These are phyloP conservation scores for Proterorhinus semilunaris DNA, from an alignment of 2,113 vertebrate genomes.

Conservation along the genomic window DNA sequence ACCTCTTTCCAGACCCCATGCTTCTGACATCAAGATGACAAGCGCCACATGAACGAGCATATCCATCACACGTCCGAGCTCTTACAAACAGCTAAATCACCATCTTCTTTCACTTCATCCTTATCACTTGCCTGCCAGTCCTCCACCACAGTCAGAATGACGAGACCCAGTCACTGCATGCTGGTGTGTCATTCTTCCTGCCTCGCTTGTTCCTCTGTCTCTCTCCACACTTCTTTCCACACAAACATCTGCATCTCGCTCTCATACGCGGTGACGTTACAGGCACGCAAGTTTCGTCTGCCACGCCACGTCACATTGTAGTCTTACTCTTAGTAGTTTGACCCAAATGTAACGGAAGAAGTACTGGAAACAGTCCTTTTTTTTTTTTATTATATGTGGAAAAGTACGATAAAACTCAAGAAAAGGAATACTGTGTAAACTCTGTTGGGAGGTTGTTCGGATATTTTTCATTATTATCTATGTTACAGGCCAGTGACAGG, in stretches of 20 bases:
- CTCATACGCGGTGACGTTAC: conserved; percentile 41
- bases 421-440: no score
- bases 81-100: background rate
- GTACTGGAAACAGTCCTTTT: background rate
- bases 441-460: no score
- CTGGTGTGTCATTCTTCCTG: conserved; percentile 44
- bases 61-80: conserved; percentile 13
- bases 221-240: conserved; percentile 38
- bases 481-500: no score
- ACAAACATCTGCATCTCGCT: conserved; percentile 22
- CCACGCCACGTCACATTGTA: conserved; percentile 22
- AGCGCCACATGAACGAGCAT: conserved; percentile 23
- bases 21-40: conserved; percentile 19
- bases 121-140: background rate
- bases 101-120: background rate
- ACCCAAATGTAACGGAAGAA: no score
- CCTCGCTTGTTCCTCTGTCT: conserved; percentile 22
- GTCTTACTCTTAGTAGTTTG: no score
- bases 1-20: conserved; percentile 50
- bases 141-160: background rate
- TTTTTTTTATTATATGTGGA: background rate
- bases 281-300: conserved; percentile 48
- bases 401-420: no score
- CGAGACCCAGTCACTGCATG: background rate
- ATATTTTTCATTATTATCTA: no score